phyloP scores from a whole-genome alignment of 2,113 vertebrate genomes.

The Periophthalmodon schlosseri region DNA sequence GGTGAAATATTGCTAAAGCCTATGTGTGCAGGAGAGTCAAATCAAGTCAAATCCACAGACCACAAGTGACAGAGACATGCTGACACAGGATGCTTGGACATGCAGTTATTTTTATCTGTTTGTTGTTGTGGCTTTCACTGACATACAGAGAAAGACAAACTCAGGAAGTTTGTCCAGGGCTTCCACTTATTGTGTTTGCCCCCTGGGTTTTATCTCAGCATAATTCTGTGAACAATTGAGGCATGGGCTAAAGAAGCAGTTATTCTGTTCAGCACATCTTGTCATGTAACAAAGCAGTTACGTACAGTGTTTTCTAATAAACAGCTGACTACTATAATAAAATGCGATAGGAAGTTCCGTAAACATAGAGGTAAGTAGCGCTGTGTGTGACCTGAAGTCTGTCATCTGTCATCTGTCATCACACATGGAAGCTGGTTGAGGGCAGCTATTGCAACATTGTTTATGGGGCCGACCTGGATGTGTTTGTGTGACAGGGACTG shows the following conservation, averaged over 20 bases:
- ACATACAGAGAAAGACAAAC: conserved; percentile 24
- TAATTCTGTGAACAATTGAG: conserved; percentile 8
- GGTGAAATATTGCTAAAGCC: not conserved
- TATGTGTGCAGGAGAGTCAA: not conserved
- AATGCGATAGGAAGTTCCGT: conserved; percentile 5
- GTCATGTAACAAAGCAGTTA: not conserved
- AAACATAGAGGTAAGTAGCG: conserved; percentile 20
- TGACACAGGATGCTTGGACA: conserved; percentile 12
- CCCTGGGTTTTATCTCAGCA: conserved; percentile 11
- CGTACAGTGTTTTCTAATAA: not conserved
- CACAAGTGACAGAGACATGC: conserved; percentile 1
- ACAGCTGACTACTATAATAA: conserved; percentile 21
- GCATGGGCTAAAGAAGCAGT: not conserved
- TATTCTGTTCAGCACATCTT: not conserved
- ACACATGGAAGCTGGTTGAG: conserved; percentile 29
- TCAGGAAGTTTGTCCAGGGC: conserved; percentile 48
- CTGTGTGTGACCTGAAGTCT: conserved; percentile 11
- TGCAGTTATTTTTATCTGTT: conserved; percentile 47
- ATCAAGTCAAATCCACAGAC: not conserved
- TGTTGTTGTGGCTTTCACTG: conserved; percentile 34
- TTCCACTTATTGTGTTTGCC: conserved; percentile 40
- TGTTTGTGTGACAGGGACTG: conserved; percentile 13
- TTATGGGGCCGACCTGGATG: conserved; percentile 16
- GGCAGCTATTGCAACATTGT: conserved; percentile 33
- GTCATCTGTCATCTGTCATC: conserved; percentile 52